These are phyloP conservation scores for Pseudococcus longispinus DNA, from an alignment of 2,888 invertebrate genomes.

Conservation along the genomic window DNA sequence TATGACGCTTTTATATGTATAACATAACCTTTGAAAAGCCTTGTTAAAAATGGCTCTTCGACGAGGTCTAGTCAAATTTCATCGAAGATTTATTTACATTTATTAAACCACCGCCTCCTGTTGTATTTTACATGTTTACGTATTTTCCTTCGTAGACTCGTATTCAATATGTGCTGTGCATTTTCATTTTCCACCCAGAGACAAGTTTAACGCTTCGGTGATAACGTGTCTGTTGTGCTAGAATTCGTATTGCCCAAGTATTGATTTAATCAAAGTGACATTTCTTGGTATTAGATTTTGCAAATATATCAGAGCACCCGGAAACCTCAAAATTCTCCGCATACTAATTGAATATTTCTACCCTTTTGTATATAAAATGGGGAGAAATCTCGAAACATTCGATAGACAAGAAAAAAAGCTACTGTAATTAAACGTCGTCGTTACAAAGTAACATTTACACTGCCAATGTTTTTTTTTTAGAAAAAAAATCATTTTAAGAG, in stretches of 20 bases:
- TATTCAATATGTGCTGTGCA: neutral
- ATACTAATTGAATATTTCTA: conserved; percentile 13
- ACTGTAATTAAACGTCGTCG: conserved; percentile 6
- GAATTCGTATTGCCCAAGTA: neutral
- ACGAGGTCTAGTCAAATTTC: conserved; percentile 44
- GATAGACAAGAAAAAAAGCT: neutral
- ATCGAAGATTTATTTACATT: conserved; percentile 41
- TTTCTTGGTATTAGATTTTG: conserved; percentile 23
- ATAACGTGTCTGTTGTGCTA: conserved; percentile 2
- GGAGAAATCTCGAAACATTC: neutral
- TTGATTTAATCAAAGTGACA: conserved; percentile 26
- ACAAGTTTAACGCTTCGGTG: neutral
- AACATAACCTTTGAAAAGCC: conserved; percentile 31
- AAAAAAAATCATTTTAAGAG: conserved; percentile 6
- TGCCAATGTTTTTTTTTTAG: neutral
- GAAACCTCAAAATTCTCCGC: neutral
- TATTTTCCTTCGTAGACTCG: neutral
- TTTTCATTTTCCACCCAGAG: neutral
- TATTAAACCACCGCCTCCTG: neutral
- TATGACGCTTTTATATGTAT: conserved; percentile 29
- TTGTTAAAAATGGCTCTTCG: conserved; percentile 40
- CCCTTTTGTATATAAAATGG: neutral
- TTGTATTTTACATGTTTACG: neutral
- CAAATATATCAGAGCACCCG: neutral
- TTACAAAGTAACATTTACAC: conserved; percentile 1